Conservation (phyloP, 2,113 vertebrate genomes). For the Grammomys dolichurus region DNA sequence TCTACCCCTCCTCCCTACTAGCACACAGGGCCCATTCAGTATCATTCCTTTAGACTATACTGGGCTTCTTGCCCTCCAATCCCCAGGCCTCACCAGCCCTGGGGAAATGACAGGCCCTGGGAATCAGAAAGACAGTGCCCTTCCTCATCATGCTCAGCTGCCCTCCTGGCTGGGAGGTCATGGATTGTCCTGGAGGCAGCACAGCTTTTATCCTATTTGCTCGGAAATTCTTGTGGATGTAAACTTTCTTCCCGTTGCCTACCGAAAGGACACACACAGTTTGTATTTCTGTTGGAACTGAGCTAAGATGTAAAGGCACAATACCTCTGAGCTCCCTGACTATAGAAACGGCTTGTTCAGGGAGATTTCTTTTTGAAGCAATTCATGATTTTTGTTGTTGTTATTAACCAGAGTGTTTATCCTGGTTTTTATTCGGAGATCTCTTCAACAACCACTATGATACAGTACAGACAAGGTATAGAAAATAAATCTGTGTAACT, state of each 20-base stretch:
- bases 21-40: constrained; percentile 80
- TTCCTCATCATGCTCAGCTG: constrained; percentile 78
- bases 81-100: background rate
- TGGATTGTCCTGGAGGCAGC: constrained; percentile 44
- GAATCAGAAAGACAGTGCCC: constrained; percentile 77
- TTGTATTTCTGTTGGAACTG: background rate
- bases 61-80: constrained; percentile 78
- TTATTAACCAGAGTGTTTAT: background rate
- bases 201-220: constrained; percentile 33
- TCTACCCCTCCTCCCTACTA: constrained; percentile 46
- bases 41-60: constrained; percentile 60
- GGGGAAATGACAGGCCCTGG: constrained; percentile 78
- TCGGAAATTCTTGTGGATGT: background rate
- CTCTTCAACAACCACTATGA: background rate
- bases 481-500: constrained; percentile 25
- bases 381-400: background rate
- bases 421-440: background rate
- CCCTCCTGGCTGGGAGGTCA: constrained; percentile 71
- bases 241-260: constrained; percentile 1
- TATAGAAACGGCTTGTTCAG: background rate
- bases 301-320: constrained; percentile 6
- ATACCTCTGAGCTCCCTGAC: background rate
- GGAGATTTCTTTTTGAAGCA: constrained; percentile 11
- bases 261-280: background rate
- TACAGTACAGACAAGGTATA: constrained; percentile 10